Base-by-base conservation (phyloP, 2,113 vertebrate genomes). In the Laticauda colubrina region DNA sequence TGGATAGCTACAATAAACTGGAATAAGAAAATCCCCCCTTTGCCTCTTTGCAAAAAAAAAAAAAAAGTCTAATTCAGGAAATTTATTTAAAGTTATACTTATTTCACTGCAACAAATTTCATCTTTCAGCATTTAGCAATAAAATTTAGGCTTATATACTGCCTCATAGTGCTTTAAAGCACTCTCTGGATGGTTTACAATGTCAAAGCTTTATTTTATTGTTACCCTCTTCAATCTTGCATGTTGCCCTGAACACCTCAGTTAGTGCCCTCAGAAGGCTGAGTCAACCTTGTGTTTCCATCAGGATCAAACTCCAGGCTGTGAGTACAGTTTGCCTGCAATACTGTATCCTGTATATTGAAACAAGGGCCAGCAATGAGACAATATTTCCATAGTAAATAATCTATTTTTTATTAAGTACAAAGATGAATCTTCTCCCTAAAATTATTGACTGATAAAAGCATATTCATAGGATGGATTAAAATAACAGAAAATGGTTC, bases 351-450 rank as follows among this genome's bases (percentile, higher is more conserved):
- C 93, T 87, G 45, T 93, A 93, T 90, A 89, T 61, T 87, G 95
- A 97, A 96, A 94, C 26, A 92, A 96, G 90, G 69, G 93, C 92
- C 56, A 81, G 91, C 90, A 95, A 91, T 86, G 89, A 94, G 91
- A 94, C 96, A 95, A 94, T 87, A 96, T 97, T 97, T 95, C 93
- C 95, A 95, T 87, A 95, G 93, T 88, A 93, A 96, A 95, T 96
- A 96, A 95, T 95, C 94, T 92, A 90, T 95, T 95, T 57, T 92
- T 94, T 94, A 92, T 95, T 96, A 93, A 95, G 96, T 92, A 69
- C 57, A 61, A 91, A 57, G 89, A 92, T 95, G 95, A 92, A 20
- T 91, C 90, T 87, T 95, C 91, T 87, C 91, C 92, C 57, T 23
- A 97, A 94, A 88, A 95, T 91, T 85, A 90, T 94, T 96, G 96